These are phyloP conservation scores for Anniella stebbinsi DNA, from an alignment of 2,797 vertebrate species.

Conservation along the genomic window DNA sequence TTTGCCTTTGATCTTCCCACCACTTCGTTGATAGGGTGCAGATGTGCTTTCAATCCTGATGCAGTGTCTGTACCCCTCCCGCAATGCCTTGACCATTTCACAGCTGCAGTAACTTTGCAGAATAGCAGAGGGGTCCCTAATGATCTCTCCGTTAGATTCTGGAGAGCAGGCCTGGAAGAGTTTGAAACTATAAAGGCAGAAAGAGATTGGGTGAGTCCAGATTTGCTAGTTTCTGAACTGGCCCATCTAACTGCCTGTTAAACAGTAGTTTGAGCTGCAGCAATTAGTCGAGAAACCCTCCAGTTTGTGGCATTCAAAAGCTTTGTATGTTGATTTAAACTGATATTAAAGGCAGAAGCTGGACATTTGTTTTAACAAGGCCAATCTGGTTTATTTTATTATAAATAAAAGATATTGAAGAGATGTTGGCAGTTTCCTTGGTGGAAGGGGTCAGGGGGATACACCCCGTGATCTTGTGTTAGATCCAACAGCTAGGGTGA, in stretches of 20 bases:
- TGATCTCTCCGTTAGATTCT: accelerated
- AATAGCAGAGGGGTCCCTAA: not conserved
- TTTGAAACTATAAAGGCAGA: not conserved
- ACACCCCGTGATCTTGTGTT: not conserved
- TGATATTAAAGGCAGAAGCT: not conserved
- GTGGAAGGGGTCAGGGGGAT: not conserved
- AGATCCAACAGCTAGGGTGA: too few species aligned
- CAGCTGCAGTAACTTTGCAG: accelerated
- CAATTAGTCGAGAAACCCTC: not conserved
- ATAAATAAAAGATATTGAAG: not conserved
- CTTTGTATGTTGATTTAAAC: too few species aligned
- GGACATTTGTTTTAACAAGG: not conserved
- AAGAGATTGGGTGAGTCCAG: not conserved
- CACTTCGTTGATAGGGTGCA: not conserved
- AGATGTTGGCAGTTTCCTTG: not conserved
- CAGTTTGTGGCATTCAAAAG: too few species aligned
- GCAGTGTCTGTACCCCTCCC: accelerated
- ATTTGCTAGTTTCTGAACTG: not conserved
- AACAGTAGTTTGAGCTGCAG: not conserved
- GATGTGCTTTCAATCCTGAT: accelerated
- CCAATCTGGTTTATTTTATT: not conserved
- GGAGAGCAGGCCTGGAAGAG: not conserved
- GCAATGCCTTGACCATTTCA: not conserved
- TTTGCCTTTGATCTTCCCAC: not conserved
- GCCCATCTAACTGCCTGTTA: not conserved